Evolutionary conservation across 2,888 invertebrate species (phyloP), one percentile per base, ranked within the genome.

Genomic region (Nomada lathburiana): DNA sequence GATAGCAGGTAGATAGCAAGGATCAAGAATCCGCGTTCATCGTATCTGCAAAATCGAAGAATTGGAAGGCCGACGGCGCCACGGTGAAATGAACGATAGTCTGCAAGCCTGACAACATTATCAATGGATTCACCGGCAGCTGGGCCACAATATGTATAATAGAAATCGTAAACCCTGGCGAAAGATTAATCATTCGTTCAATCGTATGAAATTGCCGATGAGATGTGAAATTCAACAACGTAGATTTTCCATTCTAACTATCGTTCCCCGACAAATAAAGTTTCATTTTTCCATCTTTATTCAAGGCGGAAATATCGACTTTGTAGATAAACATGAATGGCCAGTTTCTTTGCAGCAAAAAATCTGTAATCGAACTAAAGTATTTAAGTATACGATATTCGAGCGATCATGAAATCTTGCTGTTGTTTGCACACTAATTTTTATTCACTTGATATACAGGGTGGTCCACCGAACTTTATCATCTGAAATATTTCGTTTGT

Each of bases 251-350:
- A n/a, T 44, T 72, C 52, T 18, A 18, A n/a, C 11, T 16, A 23
- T 11, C 42, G 73, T 42, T 74, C 70, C 72, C 68, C 69, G 53
- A 7, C 77, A 76, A 85, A 86, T 83, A 83, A 83, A 76, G 80
- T 86, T 83, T 86, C 86, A 73, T 59, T 74, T 80, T 85, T 83
- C 75, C 73, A 76, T 84, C 80, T 69, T 72, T 77, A 36, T 0
- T 26, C 1, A 26, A 26, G 1, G 2, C 26, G 26, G 26, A 26
- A 23, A 23, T 1, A 23, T 23, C 23, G 23, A 23, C 23, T 23
- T 23, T 23, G 23, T 23, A 23, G 29, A 7, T 0, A 29, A 29
- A 29, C 29, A 29, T 29, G 29, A 29, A 29, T 5, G 0, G 29
- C 7, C 29, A 29, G 29, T 29, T 29, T 29, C 29, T 29, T 29